Percentiles rank a stretch among this genome's conserved stretches.
phyloP scores from a whole-genome alignment of 2,113 vertebrate genomes.

The Pachyramphus minor region DNA sequence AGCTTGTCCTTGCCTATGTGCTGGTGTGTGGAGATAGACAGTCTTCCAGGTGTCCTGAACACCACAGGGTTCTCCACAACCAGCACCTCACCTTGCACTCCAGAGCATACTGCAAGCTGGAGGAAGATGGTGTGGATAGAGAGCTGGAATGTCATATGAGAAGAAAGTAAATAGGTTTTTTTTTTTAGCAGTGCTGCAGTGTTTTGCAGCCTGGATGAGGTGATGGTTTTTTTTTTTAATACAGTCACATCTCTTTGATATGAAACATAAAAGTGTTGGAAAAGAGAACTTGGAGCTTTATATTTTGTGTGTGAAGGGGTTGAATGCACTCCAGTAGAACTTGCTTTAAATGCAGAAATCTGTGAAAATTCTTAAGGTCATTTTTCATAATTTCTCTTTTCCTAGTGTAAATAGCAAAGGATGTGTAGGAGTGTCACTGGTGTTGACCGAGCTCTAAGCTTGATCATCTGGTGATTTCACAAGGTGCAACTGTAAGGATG shows the following conservation, averaged over 20 bases:
- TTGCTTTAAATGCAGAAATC: background rate
- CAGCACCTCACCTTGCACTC: background rate
- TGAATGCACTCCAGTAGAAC: background rate
- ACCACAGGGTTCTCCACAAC: background rate
- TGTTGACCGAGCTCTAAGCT: background rate
- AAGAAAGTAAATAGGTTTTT: background rate
- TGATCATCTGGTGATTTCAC: background rate
- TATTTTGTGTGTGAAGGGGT: background rate
- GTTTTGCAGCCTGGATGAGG: background rate
- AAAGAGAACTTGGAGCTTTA: background rate
- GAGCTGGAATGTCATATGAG: background rate
- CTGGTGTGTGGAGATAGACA: background rate
- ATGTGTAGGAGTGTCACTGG: background rate
- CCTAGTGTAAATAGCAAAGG: background rate
- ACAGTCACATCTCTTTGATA: background rate
- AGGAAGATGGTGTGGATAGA: background rate
- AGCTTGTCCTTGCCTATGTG: background rate
- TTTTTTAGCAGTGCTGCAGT: background rate
- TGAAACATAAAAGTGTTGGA: background rate
- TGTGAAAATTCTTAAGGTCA: background rate
- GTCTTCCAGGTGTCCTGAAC: background rate
- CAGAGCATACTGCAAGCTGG: background rate
- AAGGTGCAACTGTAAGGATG: background rate
- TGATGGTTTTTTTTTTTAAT: background rate
- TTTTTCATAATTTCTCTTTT: slow-evolving; percentile 5